Base-by-base conservation (phyloP, 2,888 invertebrate species). In the Rugalucina vietnamica region DNA sequence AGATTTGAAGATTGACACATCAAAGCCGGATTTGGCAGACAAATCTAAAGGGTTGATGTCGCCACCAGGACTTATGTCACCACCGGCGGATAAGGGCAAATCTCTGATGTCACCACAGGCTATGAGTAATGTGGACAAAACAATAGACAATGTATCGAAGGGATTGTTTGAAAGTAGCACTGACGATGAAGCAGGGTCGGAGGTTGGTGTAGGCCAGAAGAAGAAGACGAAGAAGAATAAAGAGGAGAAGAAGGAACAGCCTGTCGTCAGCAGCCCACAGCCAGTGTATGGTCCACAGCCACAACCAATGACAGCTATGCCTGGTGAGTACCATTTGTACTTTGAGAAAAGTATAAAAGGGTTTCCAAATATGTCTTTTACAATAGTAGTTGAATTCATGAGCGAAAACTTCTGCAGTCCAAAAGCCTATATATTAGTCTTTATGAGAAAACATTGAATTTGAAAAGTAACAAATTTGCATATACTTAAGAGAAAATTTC, bases 71-170 rank as follows among this genome's bases (percentile, higher is more conserved):
- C 27, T 10, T 69, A 57, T 18, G 29, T 39, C n/a, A 39, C 29
- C 14, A 32, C 49, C 34, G 27, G 36, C 18, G 49, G 39, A 78
- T 60, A 57, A 36, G 49, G 32, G 76, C 82, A 65, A 65, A 21
- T 27, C 34, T 34, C 34, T 65, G 34, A 65, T 65, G 65, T 57
- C 86, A 50, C 72, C 87, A 60, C 74, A 81, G 10, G 72, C 79
- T 21, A 89, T 90, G 88, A 92, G 90, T 76, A 97, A 97, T 0
- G 96, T 98, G 14, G 98, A 98, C 93, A 98, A 98, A 91, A 96
- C 97, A 21, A 98, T 98, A 88, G 98, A 98, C 90, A 98, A 98
- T 92, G 98, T 98, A 0, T 97, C 98, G 0, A 97, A 97, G 89
- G 97, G 97, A 92, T 76, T 94, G 93, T 92, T 94, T 89, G 92